A percentile compares a stretch with the other conserved stretches of the same genome.
Conservation (phyloP, 2,113 vertebrate species). For the Pseudorhombus dupliciocellatus region DNA sequence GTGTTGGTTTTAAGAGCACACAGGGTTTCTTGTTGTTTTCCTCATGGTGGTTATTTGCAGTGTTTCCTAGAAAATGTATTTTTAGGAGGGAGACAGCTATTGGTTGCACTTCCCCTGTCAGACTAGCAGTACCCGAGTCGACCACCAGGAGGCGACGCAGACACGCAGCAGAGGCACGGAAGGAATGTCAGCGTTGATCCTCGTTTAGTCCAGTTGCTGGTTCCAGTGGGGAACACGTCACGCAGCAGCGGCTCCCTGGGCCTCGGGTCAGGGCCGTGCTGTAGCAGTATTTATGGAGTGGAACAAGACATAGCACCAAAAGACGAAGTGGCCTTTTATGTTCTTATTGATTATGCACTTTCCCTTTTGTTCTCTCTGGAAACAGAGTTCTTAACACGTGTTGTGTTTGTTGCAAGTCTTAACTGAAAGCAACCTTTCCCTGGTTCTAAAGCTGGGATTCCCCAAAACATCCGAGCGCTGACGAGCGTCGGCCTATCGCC, state of each 20-base stretch:
- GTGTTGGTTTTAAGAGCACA: conserved; percentile 28
- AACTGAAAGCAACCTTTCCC: conserved; percentile 45
- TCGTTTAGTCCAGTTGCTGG: conserved; percentile 37
- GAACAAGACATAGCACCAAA: conserved; percentile 72
- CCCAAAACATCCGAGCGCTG: conserved; percentile 56
- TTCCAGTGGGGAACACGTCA: conserved; percentile 57
- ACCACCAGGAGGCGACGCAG: conserved; percentile 41
- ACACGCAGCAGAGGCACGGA: conserved; percentile 17
- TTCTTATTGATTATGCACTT: conserved; percentile 76
- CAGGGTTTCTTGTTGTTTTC: conserved; percentile 24
- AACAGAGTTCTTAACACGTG: conserved; percentile 52
- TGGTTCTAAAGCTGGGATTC: conserved; percentile 31
- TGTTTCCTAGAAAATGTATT: not conserved
- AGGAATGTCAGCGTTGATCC: conserved; percentile 22
- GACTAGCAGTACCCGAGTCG: conserved; percentile 26
- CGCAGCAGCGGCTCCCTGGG: conserved; percentile 45
- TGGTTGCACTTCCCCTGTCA: conserved; percentile 18
- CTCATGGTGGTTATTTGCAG: conserved; percentile 25
- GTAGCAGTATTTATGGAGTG: conserved; percentile 77
- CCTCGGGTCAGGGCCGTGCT: conserved; percentile 65
- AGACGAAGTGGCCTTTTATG: conserved; percentile 77
- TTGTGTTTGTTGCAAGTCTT: conserved; percentile 56
- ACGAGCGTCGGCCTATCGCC: conserved; percentile 16
- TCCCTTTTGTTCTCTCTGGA: conserved; percentile 56
- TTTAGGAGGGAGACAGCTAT: not conserved